Conservation (phyloP, 2,113 vertebrate species). For the Stegastes partitus region DNA sequence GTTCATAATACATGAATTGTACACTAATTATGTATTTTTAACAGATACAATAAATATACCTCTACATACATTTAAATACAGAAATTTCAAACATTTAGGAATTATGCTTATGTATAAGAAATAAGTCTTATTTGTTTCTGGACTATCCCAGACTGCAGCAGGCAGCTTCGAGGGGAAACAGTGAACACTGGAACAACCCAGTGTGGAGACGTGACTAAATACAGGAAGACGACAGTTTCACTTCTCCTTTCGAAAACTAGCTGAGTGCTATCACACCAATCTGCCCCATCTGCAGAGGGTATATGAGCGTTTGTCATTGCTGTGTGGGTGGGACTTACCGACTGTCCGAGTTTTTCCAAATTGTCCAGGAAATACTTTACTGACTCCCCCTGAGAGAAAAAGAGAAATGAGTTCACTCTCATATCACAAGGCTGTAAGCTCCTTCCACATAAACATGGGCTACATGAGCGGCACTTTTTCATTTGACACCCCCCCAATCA, state of each 20-base stretch:
- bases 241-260: constrained; percentile 51
- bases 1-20: too few species aligned
- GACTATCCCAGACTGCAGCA: not conserved
- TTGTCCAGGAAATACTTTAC: constrained; percentile 99
- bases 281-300: not conserved
- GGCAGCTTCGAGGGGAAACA: not conserved
- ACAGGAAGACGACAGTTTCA: constrained; percentile 58
- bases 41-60: too few species aligned
- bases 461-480: too few species aligned
- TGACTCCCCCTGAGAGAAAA: constrained; percentile 90
- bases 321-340: constrained; percentile 86
- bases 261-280: constrained; percentile 12
- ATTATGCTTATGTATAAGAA: too few species aligned
- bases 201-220: not conserved
- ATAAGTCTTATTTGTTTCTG: not conserved
- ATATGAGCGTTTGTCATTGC: not conserved
- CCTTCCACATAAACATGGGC: too few species aligned
- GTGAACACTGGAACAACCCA: not conserved
- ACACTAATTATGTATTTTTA: too few species aligned
- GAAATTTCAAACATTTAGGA: too few species aligned
- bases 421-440: not conserved
- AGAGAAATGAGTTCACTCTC: constrained; percentile 12
- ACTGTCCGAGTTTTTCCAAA: constrained; percentile 95
- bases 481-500: too few species aligned
- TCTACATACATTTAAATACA: too few species aligned